A percentile compares a stretch with the other conserved stretches of the same genome.
phyloP scores from a whole-genome alignment of 2,888 invertebrate genomes.

The Eumacrocentrus americanus region DNA sequence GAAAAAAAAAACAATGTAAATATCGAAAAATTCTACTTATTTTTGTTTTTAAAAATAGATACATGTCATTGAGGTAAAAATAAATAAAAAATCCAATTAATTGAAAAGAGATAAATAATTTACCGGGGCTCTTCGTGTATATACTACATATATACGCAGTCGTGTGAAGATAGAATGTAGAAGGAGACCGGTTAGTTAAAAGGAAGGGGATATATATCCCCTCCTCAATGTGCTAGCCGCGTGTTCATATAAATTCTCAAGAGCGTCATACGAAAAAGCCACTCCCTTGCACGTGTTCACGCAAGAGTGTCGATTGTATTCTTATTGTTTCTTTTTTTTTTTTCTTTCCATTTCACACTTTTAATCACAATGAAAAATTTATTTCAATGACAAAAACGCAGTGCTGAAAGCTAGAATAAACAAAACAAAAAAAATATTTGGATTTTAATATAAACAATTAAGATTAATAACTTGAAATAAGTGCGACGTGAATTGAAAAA shows the following conservation, averaged over 20 bases:
- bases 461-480: no score
- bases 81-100: no score
- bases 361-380: not conserved
- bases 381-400: no score
- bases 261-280: slow-evolving; percentile 39
- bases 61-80: no score
- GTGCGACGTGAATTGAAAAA: no score
- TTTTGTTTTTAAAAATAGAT: no score
- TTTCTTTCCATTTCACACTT: not conserved
- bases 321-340: slow-evolving; percentile 4
- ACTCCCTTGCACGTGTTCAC: slow-evolving; percentile 37
- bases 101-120: no score
- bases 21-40: no score
- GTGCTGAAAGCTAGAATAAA: not conserved
- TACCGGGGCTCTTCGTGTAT: no score
- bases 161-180: not conserved
- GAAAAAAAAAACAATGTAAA: no score
- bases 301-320: slow-evolving; percentile 1
- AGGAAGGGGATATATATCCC: slow-evolving; percentile 4
- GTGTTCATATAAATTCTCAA: slow-evolving; percentile 36
- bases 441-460: no score
- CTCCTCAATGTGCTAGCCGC: slow-evolving; percentile 5
- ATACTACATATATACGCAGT: no score
- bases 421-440: not conserved
- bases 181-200: not conserved